Base-by-base conservation (phyloP, 1,140 invertebrate species). In the Tetranychus cinnabarinus region DNA sequence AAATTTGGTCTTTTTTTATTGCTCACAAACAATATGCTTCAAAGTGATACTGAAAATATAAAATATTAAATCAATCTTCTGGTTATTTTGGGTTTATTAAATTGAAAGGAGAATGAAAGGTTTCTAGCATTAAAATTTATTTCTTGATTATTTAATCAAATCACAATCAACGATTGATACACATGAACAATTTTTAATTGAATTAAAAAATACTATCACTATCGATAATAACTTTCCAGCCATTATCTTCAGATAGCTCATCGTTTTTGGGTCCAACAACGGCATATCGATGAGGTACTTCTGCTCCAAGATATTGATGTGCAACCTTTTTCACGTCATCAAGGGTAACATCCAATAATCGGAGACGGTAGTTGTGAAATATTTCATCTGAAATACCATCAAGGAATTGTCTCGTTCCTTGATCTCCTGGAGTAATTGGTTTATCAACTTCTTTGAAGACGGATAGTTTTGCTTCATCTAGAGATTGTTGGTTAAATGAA, bases 381-480 rank as follows among this genome's bases (percentile, higher is more conserved):
- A 85, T 78, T 58, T 89, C 83, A 65, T 88, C 82, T 2, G 79
- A 81, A 34, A 91, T 70, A 12, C 80, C 80, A 64, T 80, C 77
- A 0, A 82, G 69, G 68, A 93, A 93, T 42, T 80, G 73, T 54
- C 76, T 74, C 54, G 82, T 72, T 1, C 88, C 89, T 67, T 82
- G 80, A 70, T 78, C 77, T 56, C 82, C 82, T 8, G 89, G 88
- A 0, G 86, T 75, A 4, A 87, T 74, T 0, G 90, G 89, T 34
- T 82, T 79, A 72, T 93, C 89, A 60, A 66, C 56, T 50, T 63
- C 76, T 70, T 92, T 86, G 65, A 95, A 83, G 15, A 91, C 79
- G 3, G 84, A 81, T 15, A 96, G 71, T 72, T 93, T 95, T 0
- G 89, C 84, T 75, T 95, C 89, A 45, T 82, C 77, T 1, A 88